Evolutionary conservation across 2,888 invertebrate species (phyloP), one percentile per base, ranked within the genome.

Genomic region (Euphydryas editha): DNA sequence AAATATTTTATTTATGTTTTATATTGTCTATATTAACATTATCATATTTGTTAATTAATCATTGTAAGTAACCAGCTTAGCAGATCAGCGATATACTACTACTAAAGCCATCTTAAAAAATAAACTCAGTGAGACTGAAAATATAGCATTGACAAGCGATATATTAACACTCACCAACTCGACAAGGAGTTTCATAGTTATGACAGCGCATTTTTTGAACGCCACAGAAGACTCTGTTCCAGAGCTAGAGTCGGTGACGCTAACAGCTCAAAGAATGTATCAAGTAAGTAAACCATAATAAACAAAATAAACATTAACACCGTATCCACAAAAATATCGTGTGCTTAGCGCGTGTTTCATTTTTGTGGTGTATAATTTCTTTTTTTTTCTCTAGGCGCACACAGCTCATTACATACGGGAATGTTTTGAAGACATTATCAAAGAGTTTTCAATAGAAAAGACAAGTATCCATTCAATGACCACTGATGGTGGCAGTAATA

Each of bases 401-500:
- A 24, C 24, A 24, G 24, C 24, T 24, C 4, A 24, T 24, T 24
- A 24, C 6, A 24, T 24, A 24, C 2, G 6, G 6, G 24, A 24
- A 24, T 24, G 24, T 6, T 24, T 24, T 24, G 24, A 24, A 24
- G 6, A 24, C 6, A 24, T 24, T 24, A 24, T 6, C 24, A 6
- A 24, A 2, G 24, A 24, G 24, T 24, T 24, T 24, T 4, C 24
- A 24, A 24, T 24, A 24, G 24, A 24, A 24, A 24, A 24, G 24
- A 6, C 2, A 4, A 4, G 24, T 6, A 24, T 24, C 24, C 6
- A 4, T 4, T 24, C 24, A 24, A 24, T 24, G 2, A 24, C 24
- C 24, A 24, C 24, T 68, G 77, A 78, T 76, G 74, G 74, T 55
- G 76, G 77, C 21, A 65, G 67, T 56, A 59, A 66, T 47, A 66